Percentiles rank a stretch among this genome's conserved stretches.
phyloP scores from a whole-genome alignment of 2,113 vertebrate genomes.

The Passer montanus region DNA sequence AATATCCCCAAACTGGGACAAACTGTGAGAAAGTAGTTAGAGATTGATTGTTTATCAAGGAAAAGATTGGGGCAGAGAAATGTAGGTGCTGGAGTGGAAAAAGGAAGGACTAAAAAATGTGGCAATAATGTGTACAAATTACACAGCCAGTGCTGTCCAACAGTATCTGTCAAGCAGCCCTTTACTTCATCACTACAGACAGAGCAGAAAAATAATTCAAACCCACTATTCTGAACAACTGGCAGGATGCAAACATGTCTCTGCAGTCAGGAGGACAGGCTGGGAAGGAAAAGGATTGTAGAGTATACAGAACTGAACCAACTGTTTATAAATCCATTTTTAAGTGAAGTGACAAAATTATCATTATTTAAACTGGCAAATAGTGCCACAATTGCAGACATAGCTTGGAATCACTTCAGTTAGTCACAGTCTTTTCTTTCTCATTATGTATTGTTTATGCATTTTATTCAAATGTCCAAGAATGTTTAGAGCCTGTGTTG shows the following conservation, averaged over 20 bases:
- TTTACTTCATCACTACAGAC: background rate
- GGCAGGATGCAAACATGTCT: background rate
- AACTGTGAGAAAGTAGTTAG: background rate
- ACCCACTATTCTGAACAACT: background rate
- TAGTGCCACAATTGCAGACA: background rate
- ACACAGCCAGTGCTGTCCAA: background rate
- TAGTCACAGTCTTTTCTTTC: background rate
- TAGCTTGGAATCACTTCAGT: background rate
- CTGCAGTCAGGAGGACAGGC: background rate
- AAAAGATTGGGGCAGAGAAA: background rate
- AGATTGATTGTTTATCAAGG: background rate
- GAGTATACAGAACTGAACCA: background rate
- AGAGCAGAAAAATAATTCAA: background rate
- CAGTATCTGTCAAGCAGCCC: background rate
- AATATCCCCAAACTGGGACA: background rate
- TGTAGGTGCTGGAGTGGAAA: background rate
- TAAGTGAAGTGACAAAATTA: background rate
- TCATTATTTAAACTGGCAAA: background rate
- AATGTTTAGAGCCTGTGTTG: background rate
- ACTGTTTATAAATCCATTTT: background rate
- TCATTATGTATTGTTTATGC: background rate
- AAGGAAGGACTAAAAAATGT: background rate
- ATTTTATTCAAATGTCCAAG: background rate
- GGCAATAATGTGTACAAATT: background rate
- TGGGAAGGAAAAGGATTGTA: background rate